Percentiles rank a stretch among this genome's conserved stretches.
These are phyloP conservation scores for Rhorus exstirpatorius DNA, from an alignment of 2,888 invertebrate species.

Conservation along the genomic window DNA sequence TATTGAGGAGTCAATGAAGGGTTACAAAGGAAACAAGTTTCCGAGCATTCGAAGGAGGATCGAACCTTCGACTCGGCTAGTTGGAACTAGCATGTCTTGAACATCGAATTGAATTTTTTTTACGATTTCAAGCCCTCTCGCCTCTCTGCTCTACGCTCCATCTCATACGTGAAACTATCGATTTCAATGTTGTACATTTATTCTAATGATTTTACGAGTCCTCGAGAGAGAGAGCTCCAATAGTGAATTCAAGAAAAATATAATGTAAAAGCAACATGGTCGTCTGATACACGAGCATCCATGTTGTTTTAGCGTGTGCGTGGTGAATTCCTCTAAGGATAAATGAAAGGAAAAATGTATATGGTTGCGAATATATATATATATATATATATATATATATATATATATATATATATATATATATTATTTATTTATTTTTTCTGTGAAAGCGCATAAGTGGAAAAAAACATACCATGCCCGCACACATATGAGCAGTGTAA, in stretches of 20 bases:
- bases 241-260: neutral
- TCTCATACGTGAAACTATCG: neutral
- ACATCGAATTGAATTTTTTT: slow-evolving; percentile 61
- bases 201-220: slow-evolving; percentile 40
- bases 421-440: too few relatives aligned
- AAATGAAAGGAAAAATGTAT: slow-evolving; percentile 25
- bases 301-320: neutral
- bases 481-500: slow-evolving; percentile 75
- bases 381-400: too few relatives aligned
- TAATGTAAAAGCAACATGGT: neutral
- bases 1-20: too few relatives aligned
- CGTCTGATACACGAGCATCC: slow-evolving; percentile 6
- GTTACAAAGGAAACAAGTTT: too few relatives aligned
- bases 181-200: slow-evolving; percentile 27
- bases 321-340: slow-evolving; percentile 12
- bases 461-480: slow-evolving; percentile 37
- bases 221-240: neutral
- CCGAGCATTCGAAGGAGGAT: too few relatives aligned
- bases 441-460: slow-evolving; percentile 31
- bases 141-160: neutral
- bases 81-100: slow-evolving; percentile 12
- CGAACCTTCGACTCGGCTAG: too few relatives aligned
- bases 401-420: too few relatives aligned
- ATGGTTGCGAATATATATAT: too few relatives aligned
- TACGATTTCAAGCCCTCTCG: slow-evolving; percentile 19